A percentile compares a stretch with the other conserved stretches of the same genome.
Evolutionary conservation across 2,113 vertebrate genomes (phyloP).

Genomic region (Nesospiza acunhae): DNA sequence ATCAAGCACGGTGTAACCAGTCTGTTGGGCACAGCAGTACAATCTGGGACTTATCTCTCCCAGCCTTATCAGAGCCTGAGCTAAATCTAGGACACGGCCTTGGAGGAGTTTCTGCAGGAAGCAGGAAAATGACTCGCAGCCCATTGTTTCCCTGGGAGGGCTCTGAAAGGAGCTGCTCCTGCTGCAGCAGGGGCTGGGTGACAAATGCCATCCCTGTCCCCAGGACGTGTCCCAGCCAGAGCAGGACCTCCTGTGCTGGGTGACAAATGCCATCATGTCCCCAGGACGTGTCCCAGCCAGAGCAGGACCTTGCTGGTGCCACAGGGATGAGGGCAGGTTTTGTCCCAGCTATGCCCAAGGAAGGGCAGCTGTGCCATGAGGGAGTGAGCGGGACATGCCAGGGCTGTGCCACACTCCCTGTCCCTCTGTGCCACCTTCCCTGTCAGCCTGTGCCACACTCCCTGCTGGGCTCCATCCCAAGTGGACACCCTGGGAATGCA

Average conservation of each 20-base stretch:
- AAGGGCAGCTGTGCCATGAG: neutral
- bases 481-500: fast-evolving
- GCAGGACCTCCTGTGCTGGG: neutral
- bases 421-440: neutral
- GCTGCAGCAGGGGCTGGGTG: fast-evolving
- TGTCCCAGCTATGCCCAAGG: fast-evolving
- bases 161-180: neutral
- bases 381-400: neutral
- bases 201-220: neutral
- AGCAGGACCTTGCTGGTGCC: neutral
- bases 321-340: neutral
- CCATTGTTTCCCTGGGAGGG: neutral
- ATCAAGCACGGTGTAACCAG: constrained; percentile 55
- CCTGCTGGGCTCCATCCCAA: neutral
- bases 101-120: constrained; percentile 35
- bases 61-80: constrained; percentile 44
- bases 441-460: neutral
- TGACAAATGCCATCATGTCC: neutral
- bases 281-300: fast-evolving
- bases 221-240: fast-evolving
- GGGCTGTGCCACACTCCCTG: neutral
- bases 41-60: constrained; percentile 71
- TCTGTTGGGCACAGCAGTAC: constrained; percentile 71
- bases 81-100: constrained; percentile 64
- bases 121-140: neutral